A percentile compares a stretch with the other conserved stretches of the same genome.
Conservation (phyloP, 92 coral and sea anemone genomes). For the Pocillopora meandrina region DNA sequence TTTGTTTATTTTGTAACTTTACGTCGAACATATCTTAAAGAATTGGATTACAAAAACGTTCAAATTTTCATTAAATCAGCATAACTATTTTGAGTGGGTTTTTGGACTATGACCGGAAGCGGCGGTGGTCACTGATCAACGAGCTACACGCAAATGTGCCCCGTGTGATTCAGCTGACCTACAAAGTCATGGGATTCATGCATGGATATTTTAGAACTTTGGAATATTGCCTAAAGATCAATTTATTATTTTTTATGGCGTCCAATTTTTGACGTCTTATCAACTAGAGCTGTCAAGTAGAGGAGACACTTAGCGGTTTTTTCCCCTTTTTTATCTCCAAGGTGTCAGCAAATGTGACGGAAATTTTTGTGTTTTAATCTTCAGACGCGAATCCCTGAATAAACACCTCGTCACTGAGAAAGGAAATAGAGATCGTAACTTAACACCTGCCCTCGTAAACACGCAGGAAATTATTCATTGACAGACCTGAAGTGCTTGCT, state of each 20-base stretch:
- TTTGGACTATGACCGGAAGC: conserved; percentile 13
- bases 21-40: too few species aligned
- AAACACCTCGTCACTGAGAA: background rate
- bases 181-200: background rate
- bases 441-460: background rate
- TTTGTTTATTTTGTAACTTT: too few species aligned
- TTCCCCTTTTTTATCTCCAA: background rate
- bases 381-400: background rate
- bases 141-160: background rate
- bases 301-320: background rate
- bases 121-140: too few species aligned
- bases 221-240: background rate
- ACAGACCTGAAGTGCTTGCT: background rate
- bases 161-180: background rate
- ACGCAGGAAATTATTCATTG: background rate
- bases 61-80: background rate
- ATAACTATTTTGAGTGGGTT: background rate
- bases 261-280: background rate
- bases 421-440: conserved; percentile 3
- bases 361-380: conserved; percentile 5
- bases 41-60: too few species aligned
- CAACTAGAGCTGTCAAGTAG: background rate
- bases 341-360: background rate
- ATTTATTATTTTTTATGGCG: background rate
- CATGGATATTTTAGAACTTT: conserved; percentile 2